Conservation (phyloP, 2,888 invertebrate genomes). For the Dioctria linearis region DNA sequence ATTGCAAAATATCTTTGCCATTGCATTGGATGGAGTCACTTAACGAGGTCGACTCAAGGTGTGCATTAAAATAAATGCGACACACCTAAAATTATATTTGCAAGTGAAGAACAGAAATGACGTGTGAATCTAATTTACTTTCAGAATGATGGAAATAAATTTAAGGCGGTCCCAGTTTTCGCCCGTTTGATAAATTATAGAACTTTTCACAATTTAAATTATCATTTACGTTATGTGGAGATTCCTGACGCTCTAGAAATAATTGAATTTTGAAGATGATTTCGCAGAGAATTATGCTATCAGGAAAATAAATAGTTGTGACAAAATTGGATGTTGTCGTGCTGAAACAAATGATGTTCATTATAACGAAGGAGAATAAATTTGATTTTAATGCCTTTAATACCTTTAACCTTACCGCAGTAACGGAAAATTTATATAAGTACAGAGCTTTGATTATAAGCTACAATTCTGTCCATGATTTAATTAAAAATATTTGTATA, state of each 20-base stretch:
- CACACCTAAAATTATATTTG: neutral
- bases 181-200: neutral
- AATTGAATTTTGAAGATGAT: neutral
- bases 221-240: too few relatives aligned
- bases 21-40: conserved; percentile 12
- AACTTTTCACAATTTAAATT: neutral
- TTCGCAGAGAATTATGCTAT: neutral
- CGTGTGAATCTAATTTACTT: conserved; percentile 12
- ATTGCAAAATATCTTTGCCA: conserved; percentile 38
- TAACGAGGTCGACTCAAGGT: conserved; percentile 35
- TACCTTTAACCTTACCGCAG: too few relatives aligned
- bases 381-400: too few relatives aligned
- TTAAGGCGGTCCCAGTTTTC: neutral
- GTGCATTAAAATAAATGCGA: conserved; percentile 14
- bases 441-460: too few relatives aligned
- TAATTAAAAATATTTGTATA: too few relatives aligned
- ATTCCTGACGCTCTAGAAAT: too few relatives aligned
- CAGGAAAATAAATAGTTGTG: conserved; percentile 1
- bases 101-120: conserved; percentile 30
- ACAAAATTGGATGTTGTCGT: neutral
- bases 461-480: too few relatives aligned
- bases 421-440: too few relatives aligned
- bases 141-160: conserved; percentile 8
- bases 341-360: too few relatives aligned
- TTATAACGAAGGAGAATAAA: too few relatives aligned